These are phyloP conservation scores for Sebastes minor DNA, from an alignment of 2,797 vertebrate genomes.

Conservation along the genomic window DNA sequence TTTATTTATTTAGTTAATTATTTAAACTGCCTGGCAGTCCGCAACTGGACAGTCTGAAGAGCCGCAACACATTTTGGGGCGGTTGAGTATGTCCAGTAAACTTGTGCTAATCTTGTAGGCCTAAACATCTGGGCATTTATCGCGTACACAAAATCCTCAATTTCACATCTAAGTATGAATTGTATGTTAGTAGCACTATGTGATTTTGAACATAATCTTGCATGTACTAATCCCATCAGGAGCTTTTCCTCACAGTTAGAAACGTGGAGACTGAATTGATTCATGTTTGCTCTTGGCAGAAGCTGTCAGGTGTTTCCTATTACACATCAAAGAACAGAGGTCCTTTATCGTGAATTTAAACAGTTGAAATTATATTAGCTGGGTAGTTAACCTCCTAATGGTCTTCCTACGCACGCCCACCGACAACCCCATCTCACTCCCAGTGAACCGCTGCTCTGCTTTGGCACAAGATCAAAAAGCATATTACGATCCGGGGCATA, in stretches of 20 bases:
- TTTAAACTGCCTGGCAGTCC: neutral
- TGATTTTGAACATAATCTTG: neutral
- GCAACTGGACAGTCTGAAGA: neutral
- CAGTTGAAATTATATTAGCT: constrained; percentile 50
- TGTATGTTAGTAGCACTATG: neutral
- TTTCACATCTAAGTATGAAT: neutral
- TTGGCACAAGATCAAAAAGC: constrained; percentile 58
- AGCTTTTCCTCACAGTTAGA: neutral
- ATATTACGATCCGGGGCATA: constrained; percentile 18
- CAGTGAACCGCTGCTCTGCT: constrained; percentile 4
- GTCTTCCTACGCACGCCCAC: constrained; percentile 22
- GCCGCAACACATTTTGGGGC: neutral
- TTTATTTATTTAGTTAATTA: neutral
- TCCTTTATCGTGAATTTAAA: constrained; percentile 52
- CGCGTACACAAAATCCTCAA: no score
- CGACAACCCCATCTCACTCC: neutral
- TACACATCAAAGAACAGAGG: constrained; percentile 48
- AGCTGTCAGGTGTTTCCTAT: constrained; percentile 61
- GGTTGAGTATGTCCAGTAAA: no score
- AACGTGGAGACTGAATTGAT: constrained; percentile 63
- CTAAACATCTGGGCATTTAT: neutral
- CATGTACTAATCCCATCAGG: neutral
- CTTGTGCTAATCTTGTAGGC: neutral
- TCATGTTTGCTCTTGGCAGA: constrained; percentile 60
- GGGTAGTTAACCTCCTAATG: constrained; percentile 54